A percentile compares a stretch with the other conserved stretches of the same genome.
Conservation (phyloP, 2,113 vertebrate genomes). For the Hippocampus abdominalis region DNA sequence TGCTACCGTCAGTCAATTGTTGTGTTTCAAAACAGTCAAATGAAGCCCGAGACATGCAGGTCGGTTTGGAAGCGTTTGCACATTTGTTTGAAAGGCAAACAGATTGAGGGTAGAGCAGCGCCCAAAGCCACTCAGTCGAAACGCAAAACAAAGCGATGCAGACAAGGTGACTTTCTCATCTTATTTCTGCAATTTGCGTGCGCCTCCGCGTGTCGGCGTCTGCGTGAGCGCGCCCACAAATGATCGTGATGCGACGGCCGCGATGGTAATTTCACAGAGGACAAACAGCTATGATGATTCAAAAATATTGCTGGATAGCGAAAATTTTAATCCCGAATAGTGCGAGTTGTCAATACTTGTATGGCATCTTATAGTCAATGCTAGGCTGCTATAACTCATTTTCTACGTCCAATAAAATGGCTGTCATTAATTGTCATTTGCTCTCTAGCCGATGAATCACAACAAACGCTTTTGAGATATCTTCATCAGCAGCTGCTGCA, state of each 20-base stretch:
- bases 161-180: constrained; percentile 64
- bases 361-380: no score
- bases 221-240: not conserved
- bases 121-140: constrained; percentile 31
- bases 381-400: no score
- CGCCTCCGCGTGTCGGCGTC: not conserved
- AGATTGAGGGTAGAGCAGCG: constrained; percentile 16
- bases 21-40: not conserved
- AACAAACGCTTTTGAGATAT: constrained; percentile 29
- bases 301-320: no score
- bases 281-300: not conserved
- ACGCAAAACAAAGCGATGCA: constrained; percentile 39
- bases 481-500: constrained; percentile 43
- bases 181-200: constrained; percentile 8
- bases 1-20: not conserved
- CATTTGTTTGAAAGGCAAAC: not conserved
- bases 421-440: no score
- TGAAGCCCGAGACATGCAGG: not conserved
- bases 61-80: not conserved
- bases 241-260: constrained; percentile 7
- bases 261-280: constrained; percentile 12
- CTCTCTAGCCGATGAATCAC: constrained; percentile 25
- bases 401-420: no score
- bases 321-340: no score
- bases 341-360: no score